Evolutionary conservation across 2,797 vertebrate genomes (phyloP), one percentile per base, ranked within the genome.

Genomic region (Apogon talboti): DNA sequence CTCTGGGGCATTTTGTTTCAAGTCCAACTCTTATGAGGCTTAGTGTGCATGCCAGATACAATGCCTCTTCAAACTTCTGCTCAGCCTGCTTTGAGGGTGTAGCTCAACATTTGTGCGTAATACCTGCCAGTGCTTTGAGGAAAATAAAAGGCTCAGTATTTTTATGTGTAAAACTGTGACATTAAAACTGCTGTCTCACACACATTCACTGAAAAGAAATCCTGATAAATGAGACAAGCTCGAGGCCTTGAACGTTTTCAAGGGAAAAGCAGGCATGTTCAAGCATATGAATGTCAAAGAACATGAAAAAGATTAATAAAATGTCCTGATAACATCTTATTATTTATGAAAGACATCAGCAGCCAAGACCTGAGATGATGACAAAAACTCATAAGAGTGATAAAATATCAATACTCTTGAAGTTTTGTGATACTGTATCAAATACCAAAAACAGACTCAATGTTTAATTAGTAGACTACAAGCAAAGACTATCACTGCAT

Each of bases 1-100:
- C 86, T 73, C 78, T 76, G 69, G 83, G 79, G 78, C 71, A 81
- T 82, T 88, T 88, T 86, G 84, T 86, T 91, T 88, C 49, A 87
- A 82, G 81, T 85, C 74, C 67, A 87, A 75, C 81, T 90, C 76
- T 83, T 70, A 76, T 41, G 45, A 63, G 70, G 66, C 73, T 84
- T 75, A 82, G 70, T 64, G 60, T 73, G 79, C 77, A 82, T 61
- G n/a, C 67, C 73, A 61, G 59, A 81, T 76, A 86, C 78, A 88
- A 88, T 79, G 74, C 63, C 70, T 83, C 76, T 63, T 78, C 74
- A 81, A 84, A 83, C 69, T 68, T 78, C 50, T 66, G 59, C 79
- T 81, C 67, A 56, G 74, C 63, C 68, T 53, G 53, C 71, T 71
- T 79, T 59, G 76, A 77, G 52, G 76, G 80, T 62, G 78, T 73